A percentile compares a stretch with the other conserved stretches of the same genome.
phyloP scores from a whole-genome alignment of 2,888 invertebrate genomes.

The Xestia xanthographa region DNA sequence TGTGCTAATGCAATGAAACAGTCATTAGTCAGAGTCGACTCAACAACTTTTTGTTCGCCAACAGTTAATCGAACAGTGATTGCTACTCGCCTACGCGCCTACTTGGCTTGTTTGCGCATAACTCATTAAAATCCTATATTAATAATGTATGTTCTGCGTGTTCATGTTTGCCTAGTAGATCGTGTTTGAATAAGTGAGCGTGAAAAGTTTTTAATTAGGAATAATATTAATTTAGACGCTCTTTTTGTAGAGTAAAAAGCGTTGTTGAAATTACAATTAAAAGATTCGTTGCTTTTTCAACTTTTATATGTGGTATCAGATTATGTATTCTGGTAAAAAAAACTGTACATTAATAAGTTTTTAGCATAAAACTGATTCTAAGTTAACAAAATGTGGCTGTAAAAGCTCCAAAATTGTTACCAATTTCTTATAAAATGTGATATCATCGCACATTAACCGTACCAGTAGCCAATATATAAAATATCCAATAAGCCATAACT shows the following conservation, averaged over 20 bases:
- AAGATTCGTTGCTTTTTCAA: not conserved
- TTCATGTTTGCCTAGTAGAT: conserved; percentile 32
- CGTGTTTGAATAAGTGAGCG: conserved; percentile 8
- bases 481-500: conserved; percentile 39
- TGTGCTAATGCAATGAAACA: conserved; percentile 75
- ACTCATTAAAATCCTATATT: conserved; percentile 61
- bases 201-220: conserved; percentile 16
- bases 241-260: not conserved
- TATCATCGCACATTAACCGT: not conserved
- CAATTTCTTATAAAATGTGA: not conserved
- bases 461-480: conserved; percentile 10
- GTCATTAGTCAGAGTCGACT: conserved; percentile 73
- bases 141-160: conserved; percentile 27
- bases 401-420: not conserved
- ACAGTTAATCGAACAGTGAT: conserved; percentile 70
- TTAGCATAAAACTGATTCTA: not conserved
- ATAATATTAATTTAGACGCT: not conserved
- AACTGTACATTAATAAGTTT: not conserved
- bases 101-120: conserved; percentile 50
- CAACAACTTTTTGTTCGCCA: conserved; percentile 72
- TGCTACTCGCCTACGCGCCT: conserved; percentile 21
- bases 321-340: not conserved
- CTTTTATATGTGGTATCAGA: not conserved
- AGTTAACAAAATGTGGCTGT: not conserved
- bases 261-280: conserved; percentile 1